phyloP scores from a whole-genome alignment of 1,140 invertebrate species.

The Lethrus apterus region DNA sequence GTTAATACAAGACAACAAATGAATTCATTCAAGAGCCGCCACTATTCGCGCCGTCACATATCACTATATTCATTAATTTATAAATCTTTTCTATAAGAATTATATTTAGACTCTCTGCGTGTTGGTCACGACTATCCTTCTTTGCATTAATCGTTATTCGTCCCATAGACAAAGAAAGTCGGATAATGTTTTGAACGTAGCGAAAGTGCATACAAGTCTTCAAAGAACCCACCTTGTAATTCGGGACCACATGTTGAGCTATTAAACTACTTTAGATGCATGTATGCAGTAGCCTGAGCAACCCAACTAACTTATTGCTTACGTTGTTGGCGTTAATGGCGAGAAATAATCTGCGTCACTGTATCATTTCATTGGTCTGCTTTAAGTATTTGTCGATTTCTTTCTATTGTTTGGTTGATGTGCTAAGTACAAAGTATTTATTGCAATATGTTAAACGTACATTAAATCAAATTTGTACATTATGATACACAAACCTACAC shows the following conservation, averaged over 20 bases:
- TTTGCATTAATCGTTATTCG: too few relatives aligned
- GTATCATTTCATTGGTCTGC: too few relatives aligned
- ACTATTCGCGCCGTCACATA: background rate
- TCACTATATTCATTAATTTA: constrained; percentile 1
- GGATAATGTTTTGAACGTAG: too few relatives aligned
- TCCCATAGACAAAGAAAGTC: too few relatives aligned
- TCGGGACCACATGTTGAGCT: constrained; percentile 6
- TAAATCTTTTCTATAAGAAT: too few relatives aligned
- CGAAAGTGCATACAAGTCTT: background rate
- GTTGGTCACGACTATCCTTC: too few relatives aligned
- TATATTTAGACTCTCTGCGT: too few relatives aligned
- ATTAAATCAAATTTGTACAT: constrained; percentile 11
- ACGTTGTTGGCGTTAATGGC: background rate
- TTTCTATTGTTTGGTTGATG: too few relatives aligned
- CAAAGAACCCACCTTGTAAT: constrained; percentile 7
- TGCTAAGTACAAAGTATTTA: constrained; percentile 10
- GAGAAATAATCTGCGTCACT: too few relatives aligned
- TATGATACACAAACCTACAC: too few relatives aligned
- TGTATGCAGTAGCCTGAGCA: constrained; percentile 3
- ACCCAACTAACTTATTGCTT: background rate
- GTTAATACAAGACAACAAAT: constrained; percentile 1
- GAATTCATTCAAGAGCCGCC: constrained; percentile 1
- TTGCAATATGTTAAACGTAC: too few relatives aligned
- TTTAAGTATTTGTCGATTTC: too few relatives aligned
- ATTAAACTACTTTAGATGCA: constrained; percentile 12